These are phyloP conservation scores for Brassicogethes aeneus DNA, from an alignment of 2,888 invertebrate species.

Conservation along the genomic window DNA sequence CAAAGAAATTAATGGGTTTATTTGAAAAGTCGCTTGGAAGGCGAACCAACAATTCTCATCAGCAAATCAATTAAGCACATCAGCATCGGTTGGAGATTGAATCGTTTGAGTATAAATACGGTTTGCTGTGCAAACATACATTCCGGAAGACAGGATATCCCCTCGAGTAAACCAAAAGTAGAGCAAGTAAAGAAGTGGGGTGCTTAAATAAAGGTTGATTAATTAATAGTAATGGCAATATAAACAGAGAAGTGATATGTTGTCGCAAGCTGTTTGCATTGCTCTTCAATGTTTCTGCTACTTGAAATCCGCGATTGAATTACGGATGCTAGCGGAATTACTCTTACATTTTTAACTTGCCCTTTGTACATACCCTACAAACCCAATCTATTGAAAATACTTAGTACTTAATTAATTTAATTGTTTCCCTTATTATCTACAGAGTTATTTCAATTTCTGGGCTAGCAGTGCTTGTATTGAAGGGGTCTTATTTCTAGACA, in stretches of 20 bases:
- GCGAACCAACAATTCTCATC: neutral
- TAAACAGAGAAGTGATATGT: constrained; percentile 26
- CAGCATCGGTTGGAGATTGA: neutral
- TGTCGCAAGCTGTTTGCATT: constrained; percentile 20
- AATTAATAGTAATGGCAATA: constrained; percentile 25
- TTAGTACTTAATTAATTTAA: no score
- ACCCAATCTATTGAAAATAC: no score
- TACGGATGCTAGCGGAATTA: no score
- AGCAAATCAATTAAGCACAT: neutral
- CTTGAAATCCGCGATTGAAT: no score
- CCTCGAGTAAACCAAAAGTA: constrained; percentile 2
- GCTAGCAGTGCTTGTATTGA: no score
- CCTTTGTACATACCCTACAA: no score
- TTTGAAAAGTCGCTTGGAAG: no score
- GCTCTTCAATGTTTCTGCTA: constrained; percentile 16
- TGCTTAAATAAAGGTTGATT: constrained; percentile 22
- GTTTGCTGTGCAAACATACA: neutral
- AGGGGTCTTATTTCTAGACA: no score
- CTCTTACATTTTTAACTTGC: no score
- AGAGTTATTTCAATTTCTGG: no score
- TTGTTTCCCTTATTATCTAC: no score
- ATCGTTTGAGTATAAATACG: neutral
- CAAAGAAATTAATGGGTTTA: no score
- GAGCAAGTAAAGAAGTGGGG: constrained; percentile 4
- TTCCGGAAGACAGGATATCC: constrained; percentile 4